Evolutionary conservation across 2,888 invertebrate genomes (phyloP).

Genomic region (Tyria jacobaeae): DNA sequence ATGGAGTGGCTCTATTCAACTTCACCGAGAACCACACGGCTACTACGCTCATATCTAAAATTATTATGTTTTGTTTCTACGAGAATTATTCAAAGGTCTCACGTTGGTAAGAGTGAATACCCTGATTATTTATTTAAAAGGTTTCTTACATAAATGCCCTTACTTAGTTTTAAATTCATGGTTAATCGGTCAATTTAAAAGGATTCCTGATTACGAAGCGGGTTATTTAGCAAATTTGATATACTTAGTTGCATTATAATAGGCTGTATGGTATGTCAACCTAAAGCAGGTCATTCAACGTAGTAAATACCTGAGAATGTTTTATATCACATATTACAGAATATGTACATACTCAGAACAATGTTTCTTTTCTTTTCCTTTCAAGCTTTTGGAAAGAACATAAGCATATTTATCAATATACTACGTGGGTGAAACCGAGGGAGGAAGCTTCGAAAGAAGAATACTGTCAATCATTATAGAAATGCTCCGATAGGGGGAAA

Average conservation of each 20-base stretch:
- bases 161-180: background rate
- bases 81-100: no score
- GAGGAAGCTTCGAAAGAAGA: no score
- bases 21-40: no score
- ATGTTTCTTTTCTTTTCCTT: background rate
- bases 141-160: background rate
- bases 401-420: no score
- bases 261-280: slow-evolving; percentile 28
- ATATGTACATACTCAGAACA: background rate
- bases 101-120: no score
- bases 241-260: slow-evolving; percentile 31
- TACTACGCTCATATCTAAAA: no score
- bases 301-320: slow-evolving; percentile 3
- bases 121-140: no score
- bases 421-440: no score
- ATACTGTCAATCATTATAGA: background rate
- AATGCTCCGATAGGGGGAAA: background rate
- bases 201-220: slow-evolving; percentile 20
- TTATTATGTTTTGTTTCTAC: no score
- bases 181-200: background rate
- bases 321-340: background rate
- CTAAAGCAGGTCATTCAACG: slow-evolving; percentile 22
- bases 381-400: no score
- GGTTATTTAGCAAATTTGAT: slow-evolving; percentile 44
- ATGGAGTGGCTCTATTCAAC: no score